Conservation (phyloP, 2,797 vertebrate species). For the Eulemur mongoz region DNA sequence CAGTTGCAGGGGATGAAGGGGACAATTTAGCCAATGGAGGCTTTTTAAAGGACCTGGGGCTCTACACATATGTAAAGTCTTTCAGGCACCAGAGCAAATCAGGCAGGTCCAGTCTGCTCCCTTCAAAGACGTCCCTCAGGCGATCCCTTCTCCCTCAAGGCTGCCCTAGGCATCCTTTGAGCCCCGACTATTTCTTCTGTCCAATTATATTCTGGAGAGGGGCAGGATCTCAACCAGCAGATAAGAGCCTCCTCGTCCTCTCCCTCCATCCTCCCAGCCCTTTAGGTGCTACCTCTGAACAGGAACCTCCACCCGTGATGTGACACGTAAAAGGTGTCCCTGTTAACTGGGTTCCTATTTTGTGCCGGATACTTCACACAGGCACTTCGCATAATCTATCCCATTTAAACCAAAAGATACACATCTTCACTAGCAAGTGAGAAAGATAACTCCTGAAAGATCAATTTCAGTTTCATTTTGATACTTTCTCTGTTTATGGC, state of each 20-base stretch:
- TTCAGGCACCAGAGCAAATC: background rate
- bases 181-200: background rate
- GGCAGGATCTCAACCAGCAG: background rate
- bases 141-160: background rate
- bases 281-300: background rate
- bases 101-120: background rate
- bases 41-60: background rate
- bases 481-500: background rate
- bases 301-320: rapidly evolving
- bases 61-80: background rate
- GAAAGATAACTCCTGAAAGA: background rate
- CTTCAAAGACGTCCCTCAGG: background rate
- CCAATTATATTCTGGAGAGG: background rate
- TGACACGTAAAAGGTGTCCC: background rate
- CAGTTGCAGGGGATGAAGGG: background rate
- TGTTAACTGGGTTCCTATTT: background rate
- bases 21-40: background rate
- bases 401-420: background rate
- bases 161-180: background rate
- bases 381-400: background rate
- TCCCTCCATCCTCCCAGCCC: background rate
- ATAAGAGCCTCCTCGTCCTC: background rate
- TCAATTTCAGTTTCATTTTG: background rate
- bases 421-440: background rate
- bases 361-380: background rate